Evolutionary conservation across 2,113 vertebrate species (phyloP).

Genomic region (Pandion haliaetus): DNA sequence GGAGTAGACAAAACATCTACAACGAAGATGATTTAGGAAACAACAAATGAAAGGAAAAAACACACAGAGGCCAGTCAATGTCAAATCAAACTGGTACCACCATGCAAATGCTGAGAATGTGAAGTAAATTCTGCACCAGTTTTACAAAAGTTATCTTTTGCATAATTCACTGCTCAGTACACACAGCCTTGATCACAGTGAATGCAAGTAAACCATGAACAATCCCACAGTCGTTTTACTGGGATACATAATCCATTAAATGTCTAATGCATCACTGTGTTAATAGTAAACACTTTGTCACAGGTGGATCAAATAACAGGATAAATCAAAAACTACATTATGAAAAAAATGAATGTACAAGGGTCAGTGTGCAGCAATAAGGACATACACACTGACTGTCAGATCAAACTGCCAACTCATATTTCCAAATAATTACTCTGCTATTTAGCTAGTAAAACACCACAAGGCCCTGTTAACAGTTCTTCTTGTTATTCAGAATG

Average conservation of each 20-base stretch:
- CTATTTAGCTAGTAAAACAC: background rate
- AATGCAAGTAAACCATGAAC: background rate
- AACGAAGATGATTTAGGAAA: background rate
- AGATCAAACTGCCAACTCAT: background rate
- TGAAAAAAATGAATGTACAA: background rate
- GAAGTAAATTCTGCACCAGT: background rate
- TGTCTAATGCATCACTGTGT: background rate
- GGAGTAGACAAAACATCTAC: background rate
- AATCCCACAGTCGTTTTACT: background rate
- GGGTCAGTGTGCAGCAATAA: accelerated
- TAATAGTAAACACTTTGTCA: background rate
- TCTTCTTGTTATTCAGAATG: background rate
- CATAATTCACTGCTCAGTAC: background rate
- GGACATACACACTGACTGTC: background rate
- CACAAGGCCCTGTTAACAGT: background rate
- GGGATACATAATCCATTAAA: background rate
- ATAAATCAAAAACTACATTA: background rate
- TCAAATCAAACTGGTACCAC: background rate
- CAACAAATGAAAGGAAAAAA: background rate
- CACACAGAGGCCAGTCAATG: background rate
- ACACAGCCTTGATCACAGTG: background rate
- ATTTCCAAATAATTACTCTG: background rate
- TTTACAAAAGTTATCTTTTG: background rate
- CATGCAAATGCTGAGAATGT: background rate
- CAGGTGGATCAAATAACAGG: background rate